Base-by-base conservation (phyloP, 2,797 vertebrate species). In the Dryobates pubescens region DNA sequence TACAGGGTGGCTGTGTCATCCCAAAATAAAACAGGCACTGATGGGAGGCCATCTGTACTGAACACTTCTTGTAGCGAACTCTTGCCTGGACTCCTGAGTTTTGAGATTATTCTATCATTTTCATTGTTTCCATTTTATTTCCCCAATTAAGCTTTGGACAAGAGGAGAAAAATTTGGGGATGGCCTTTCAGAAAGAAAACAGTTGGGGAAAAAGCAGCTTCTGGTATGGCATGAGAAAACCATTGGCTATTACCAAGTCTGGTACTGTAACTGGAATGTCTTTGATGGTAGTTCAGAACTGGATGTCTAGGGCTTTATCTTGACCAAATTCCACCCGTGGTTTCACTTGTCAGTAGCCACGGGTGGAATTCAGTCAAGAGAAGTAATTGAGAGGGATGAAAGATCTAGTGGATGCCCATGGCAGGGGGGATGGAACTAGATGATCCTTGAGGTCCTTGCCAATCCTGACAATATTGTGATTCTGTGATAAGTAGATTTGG, bases 41-140 rank as follows among this genome's bases (percentile, higher is more conserved):
- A 67, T 82, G 78, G 63, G 81, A 82, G 75, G 79, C 80, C 16
- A 63, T 86, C 88, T 76, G 65, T 81, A 59, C 64, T 92, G 73
- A 93, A 71, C 65, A 57, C 47, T 95, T 92, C 20, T 18, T 77
- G 56, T 83, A 71, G 56, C 2, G 0, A 61, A 63, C 71, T 30
- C 43, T 63, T 72, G 68, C 84, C 84, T 82, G 82, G 86, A 85
- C 26, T 78, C 79, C 59, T 71, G 59, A 61, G 27, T 89, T 96
- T 41, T 93, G 64, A 72, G 10, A 7, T 80, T 94, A 56, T 76
- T 82, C 73, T 43, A 10, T 61, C n/a, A 63, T 62, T 95, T 91
- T 5, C 68, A 45, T 91, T 63, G 34, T 49, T 20, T 81, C 9
- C 8, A 34, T 64, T 76, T 87, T 51, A 5, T 49, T 49, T 49